Base-by-base conservation (phyloP, 2,113 vertebrate genomes). In the Clupea harengus region DNA sequence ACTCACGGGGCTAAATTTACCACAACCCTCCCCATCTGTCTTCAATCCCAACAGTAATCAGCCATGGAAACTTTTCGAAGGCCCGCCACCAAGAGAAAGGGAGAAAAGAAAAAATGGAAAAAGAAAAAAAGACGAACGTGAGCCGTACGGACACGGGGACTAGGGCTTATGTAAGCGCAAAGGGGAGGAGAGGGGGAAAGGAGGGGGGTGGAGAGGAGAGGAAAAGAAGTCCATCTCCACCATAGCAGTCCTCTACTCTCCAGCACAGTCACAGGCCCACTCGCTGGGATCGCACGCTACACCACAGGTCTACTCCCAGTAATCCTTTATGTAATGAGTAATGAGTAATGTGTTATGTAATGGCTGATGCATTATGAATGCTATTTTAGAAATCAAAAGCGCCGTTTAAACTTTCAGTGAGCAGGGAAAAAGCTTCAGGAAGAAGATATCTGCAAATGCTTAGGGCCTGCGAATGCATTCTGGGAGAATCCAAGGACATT, bases 301-400 rank as follows among this genome's bases (percentile, higher is more conserved):
- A 4, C 18, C 18, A 7, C 18, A 20, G 54, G 54, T 20, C 4
- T 20, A 18, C 6, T 60, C 54, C 20, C 18, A 22, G 18, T 60
- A 22, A 60, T 60, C 54, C 54, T 60, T 60, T 60, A 60, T 60
- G 54, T 60, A 60, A 60, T 60, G 54, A 60, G 54, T 60, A 60
- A 60, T 60, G 54, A 60, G 54, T 60, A 60, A 60, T 22, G 54
- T 1, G 22, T 60, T 60, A 60, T 60, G 18, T 20, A 60, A 60
- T 60, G 18, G 22, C 18, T 22, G 4, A 60, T 60, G 18, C 54
- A 60, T 60, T 60, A 60, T 60, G 18, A 60, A 60, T 60, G 54
- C 18, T 20, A 22, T 60, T 60, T 60, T 60, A 22, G 54, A 60
- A 52, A 60, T 60, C 54, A 60, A 60, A 60, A 20, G 54, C 54